Conservation (phyloP, 2,888 invertebrate species). For the Linyphia triangularis region DNA sequence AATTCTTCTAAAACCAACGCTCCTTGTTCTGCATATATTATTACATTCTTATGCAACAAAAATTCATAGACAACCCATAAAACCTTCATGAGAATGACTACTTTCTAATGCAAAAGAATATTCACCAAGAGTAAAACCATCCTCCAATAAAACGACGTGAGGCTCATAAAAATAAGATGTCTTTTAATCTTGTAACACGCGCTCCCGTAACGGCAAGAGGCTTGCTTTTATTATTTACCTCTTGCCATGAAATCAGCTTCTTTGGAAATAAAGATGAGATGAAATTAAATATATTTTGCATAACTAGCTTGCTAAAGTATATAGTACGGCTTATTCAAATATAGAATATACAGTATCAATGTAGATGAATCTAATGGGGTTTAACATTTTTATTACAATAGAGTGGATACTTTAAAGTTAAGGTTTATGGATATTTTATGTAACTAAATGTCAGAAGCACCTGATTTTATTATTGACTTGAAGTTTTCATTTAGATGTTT, state of each 20-base stretch:
- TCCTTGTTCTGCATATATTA: conserved; percentile 54
- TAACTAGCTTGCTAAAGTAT: background rate
- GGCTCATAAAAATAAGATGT: conserved; percentile 57
- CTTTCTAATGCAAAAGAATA: conserved; percentile 14
- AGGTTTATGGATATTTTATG: too few species aligned
- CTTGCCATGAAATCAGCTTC: conserved; percentile 25
- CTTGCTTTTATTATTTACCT: conserved; percentile 33
- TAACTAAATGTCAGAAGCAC: too few species aligned
- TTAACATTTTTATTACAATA: too few species aligned
- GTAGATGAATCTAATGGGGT: too few species aligned
- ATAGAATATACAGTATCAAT: too few species aligned
- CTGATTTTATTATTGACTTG: too few species aligned
- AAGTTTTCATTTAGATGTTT: too few species aligned
- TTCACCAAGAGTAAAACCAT: conserved; percentile 4
- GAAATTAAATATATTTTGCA: conserved; percentile 26
- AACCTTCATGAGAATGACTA: conserved; percentile 28
- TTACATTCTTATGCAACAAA: conserved; percentile 9
- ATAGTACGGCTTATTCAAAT: too few species aligned
- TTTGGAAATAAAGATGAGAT: background rate
- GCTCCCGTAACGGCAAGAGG: conserved; percentile 18
- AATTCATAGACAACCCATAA: conserved; percentile 35
- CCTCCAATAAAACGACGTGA: conserved; percentile 48
- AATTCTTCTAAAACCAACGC: too few species aligned
- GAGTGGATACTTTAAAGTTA: too few species aligned
- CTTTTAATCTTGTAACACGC: conserved; percentile 54